Evolutionary conservation across 37 sponge, comb jelly and placozoan species (phyloP), one percentile per base, ranked within the genome.

Genomic region (Dysidea cf. avara): DNA sequence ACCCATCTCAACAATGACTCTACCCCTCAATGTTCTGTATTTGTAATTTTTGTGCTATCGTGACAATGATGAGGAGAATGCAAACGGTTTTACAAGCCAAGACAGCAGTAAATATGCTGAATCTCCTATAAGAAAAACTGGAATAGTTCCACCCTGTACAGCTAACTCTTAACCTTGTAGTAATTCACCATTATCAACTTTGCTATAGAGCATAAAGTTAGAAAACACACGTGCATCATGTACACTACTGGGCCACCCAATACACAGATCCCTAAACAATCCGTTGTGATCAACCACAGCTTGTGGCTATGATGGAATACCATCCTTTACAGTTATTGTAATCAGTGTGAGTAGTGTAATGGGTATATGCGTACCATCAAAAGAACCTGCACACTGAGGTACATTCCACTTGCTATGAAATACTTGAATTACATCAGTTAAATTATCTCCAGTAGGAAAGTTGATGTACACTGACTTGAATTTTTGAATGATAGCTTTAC

Each of bases 201-300:
- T 69, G 34, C 21, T 1, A 31, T 62, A 80, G 18, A 62, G 7
- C 7, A 17, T 33, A 16, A 72, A 80, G 39, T 70, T 80, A 6
- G 53, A 30, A 70, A 80, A 80, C 18, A 80, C 81, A 30, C 81
- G 51, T 43, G 81, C 81, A 71, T 80, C 81, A 28, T 80, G 81
- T 51, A 80, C 72, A 33, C 55, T 33, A 22, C 79, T 70, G 3
- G 79, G 79, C 79, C 69, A 68, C 4, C 69, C 70, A 39, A 77
- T n/a, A n/a, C n/a, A n/a, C n/a, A n/a, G n/a, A n/a, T n/a, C n/a
- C n/a, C n/a, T n/a, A n/a, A n/a, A n/a, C 39, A 53, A 13, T 7
- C 67, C 78, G 20, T 7, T 24, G 39, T 77, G 39, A 29, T 78
- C 34, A 22, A 78, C 79, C 34, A 29, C 39, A 5, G 69, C 79